These are phyloP conservation scores for Hyles euphorbiae DNA, from an alignment of 1,140 invertebrate genomes.

Conservation along the genomic window DNA sequence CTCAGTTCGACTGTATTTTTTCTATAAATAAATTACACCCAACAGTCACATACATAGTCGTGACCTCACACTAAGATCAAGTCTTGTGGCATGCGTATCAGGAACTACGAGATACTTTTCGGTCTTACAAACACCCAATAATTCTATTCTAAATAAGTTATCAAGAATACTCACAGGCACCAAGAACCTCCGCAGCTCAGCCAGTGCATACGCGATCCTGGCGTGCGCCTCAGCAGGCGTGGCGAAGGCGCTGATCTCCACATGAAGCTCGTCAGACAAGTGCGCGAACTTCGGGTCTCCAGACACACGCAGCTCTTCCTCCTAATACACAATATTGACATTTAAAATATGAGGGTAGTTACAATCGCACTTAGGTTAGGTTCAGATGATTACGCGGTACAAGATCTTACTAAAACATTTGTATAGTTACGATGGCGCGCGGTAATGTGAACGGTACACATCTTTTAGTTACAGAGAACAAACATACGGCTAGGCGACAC, in stretches of 20 bases:
- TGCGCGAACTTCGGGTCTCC: conserved; percentile 93
- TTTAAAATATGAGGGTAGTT: not conserved
- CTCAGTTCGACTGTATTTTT: too few relatives aligned
- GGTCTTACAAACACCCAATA: too few relatives aligned
- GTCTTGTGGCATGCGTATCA: too few relatives aligned
- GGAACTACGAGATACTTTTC: too few relatives aligned
- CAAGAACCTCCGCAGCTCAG: conserved; percentile 85
- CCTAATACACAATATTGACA: conserved; percentile 68
- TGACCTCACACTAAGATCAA: too few relatives aligned
- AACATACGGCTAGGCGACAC: too few relatives aligned
- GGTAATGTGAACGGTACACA: too few relatives aligned
- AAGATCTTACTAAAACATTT: too few relatives aligned
- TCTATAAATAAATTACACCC: too few relatives aligned
- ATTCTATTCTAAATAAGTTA: too few relatives aligned
- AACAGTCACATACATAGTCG: too few relatives aligned
- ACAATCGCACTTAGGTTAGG: not conserved
- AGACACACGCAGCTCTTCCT: conserved; percentile 89
- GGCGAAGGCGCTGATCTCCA: conserved; percentile 91
- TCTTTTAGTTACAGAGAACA: not conserved
- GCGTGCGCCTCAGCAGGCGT: conserved; percentile 92
- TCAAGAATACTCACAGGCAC: conserved; percentile 78
- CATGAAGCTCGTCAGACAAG: conserved; percentile 92
- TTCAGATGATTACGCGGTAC: not conserved
- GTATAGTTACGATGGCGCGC: too few relatives aligned
- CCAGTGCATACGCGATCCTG: conserved; percentile 89